Base-by-base conservation (phyloP, 2,888 invertebrate species). In the Perdita meconis region DNA sequence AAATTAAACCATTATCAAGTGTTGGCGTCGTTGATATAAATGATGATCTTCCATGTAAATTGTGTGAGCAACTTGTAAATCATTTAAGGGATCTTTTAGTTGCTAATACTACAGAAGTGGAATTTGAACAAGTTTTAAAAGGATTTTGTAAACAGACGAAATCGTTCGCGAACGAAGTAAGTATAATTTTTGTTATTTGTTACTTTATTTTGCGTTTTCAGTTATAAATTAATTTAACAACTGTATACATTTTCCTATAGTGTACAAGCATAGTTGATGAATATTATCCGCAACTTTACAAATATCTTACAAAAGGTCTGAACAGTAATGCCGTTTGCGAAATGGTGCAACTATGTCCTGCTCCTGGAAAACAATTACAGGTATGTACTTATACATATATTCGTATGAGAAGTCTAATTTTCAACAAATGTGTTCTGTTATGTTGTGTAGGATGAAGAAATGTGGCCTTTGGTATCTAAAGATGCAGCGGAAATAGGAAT, bases 141-240 rank as follows among this genome's bases (percentile, higher is more conserved):
- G 96, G 97, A 74, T 93, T 97, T 3, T 97, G 97, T 93, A 96
- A 96, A 81, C 96, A 97, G 93, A 96, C 96, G 0, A 95, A 95
- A 73, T 93, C 94, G 10, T 97, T 97, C 92, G 94, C 95, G 80
- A 90, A 93, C 1, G 96, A 97, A 89, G 93, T 93, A 88, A 64
- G 78, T 79, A 53, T 53, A 4, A 30, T 30, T 4, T 30, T 40
- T 44, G 36, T 55, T 13, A 24, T 59, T 61, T 38, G 4, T 42
- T 12, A 19, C n/a, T n/a, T n/a, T n/a, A n/a, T n/a, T 44, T 0
- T 44, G 38, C 44, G 38, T 68, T 36, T 47, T 51, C 56, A 34
- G 8, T 36, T 24, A n/a, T 36, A 1, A 36, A 36, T 22, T 44
- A 19, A 16, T 51, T 59, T 60, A 42, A 22, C 57, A 63, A 42